phyloP scores from a whole-genome alignment of 2,113 vertebrate genomes.

The Galeopterus variegatus region DNA sequence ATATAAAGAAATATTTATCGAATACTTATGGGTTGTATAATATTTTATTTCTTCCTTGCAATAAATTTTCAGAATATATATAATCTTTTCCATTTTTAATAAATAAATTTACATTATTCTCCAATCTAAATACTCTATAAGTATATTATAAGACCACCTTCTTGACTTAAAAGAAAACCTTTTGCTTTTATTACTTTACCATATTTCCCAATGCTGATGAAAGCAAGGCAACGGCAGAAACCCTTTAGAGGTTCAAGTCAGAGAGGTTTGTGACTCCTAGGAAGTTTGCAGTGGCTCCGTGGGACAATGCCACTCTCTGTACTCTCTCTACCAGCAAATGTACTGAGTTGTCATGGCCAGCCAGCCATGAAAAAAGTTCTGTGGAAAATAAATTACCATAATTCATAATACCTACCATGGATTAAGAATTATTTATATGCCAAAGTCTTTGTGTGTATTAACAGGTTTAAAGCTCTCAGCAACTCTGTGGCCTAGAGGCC shows the following conservation, averaged over 20 bases:
- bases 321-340: not conserved
- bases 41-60: not conserved
- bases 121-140: not conserved
- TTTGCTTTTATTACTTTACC: not conserved
- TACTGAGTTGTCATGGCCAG: not conserved
- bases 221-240: not conserved
- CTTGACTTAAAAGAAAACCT: not conserved
- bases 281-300: not conserved
- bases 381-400: not conserved
- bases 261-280: not conserved
- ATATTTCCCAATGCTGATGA: not conserved
- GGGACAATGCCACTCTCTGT: not conserved
- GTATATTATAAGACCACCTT: not conserved
- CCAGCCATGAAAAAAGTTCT: not conserved
- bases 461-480: not conserved
- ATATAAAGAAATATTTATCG: not conserved
- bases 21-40: not conserved
- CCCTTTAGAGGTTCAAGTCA: not conserved
- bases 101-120: not conserved
- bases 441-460: not conserved
- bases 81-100: not conserved
- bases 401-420: not conserved
- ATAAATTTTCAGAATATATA: not conserved
- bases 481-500: fast-evolving
- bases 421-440: not conserved